Conservation (phyloP, 2,888 invertebrate species). For the Drosophila fulvimacula region DNA sequence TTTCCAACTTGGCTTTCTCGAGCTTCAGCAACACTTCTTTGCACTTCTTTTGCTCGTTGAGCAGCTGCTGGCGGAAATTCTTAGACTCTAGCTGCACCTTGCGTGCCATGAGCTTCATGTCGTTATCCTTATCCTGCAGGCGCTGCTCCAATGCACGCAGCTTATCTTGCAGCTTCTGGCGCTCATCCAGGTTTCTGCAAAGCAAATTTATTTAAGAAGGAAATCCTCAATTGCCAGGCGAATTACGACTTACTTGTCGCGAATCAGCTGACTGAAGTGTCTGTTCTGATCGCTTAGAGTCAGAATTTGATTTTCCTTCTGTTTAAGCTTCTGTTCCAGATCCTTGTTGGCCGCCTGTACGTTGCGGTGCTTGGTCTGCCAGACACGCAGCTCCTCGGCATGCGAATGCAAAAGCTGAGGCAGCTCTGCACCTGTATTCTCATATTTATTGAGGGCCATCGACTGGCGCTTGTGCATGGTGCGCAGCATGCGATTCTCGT, state of each 20-base stretch:
- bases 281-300: constrained; percentile 89
- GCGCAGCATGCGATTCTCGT: constrained; percentile 91
- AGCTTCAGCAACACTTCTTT: constrained; percentile 90
- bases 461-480: constrained; percentile 93
- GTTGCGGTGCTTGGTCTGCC: constrained; percentile 89
- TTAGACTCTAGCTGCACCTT: constrained; percentile 90
- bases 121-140: constrained; percentile 87
- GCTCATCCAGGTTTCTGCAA: constrained; percentile 88
- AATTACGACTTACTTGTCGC: constrained; percentile 86
- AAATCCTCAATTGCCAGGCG: neutral
- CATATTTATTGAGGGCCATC: constrained; percentile 90
- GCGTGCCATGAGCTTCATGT: constrained; percentile 88
- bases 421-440: constrained; percentile 91
- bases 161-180: constrained; percentile 90
- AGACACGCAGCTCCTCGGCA: constrained; percentile 90
- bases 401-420: constrained; percentile 90
- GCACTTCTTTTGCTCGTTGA: constrained; percentile 89
- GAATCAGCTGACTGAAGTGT: constrained; percentile 89
- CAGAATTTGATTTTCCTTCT: constrained; percentile 89
- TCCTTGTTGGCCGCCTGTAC: constrained; percentile 88
- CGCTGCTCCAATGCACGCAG: constrained; percentile 86
- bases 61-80: constrained; percentile 89
- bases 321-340: constrained; percentile 88
- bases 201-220: neutral
- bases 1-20: constrained; percentile 84